Evolutionary conservation across 2,797 vertebrate species (phyloP).

Genomic region (Fistularia commersonii): DNA sequence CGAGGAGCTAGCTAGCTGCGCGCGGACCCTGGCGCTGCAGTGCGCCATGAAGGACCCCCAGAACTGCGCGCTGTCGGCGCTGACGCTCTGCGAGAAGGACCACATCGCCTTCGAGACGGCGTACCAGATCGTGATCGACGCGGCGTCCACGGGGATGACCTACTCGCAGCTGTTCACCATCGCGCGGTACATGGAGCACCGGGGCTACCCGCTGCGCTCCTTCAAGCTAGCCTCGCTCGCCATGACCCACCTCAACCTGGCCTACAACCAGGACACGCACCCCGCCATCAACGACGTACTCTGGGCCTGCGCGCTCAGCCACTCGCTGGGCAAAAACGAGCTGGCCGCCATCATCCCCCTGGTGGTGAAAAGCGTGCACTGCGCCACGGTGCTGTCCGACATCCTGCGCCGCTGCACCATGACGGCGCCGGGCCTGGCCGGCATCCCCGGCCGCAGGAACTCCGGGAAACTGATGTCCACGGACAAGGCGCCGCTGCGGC

Average conservation of each 20-base stretch:
- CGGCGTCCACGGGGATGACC: conserved; percentile 92
- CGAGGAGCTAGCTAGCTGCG: conserved; percentile 95
- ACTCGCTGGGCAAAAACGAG: conserved; percentile 97
- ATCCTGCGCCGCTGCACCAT: conserved; percentile 95
- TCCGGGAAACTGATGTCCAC: conserved; percentile 98
- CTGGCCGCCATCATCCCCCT: conserved; percentile 93
- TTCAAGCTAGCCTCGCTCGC: conserved; percentile 95
- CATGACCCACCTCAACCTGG: conserved; percentile 97
- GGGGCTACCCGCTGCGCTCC: conserved; percentile 93
- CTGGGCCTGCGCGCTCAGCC: conserved; percentile 96
- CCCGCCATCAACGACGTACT: conserved; percentile 97
- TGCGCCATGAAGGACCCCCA: conserved; percentile 99
- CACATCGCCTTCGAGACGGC: conserved; percentile 98
- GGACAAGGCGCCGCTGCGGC: conserved; percentile 95
- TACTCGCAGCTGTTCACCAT: conserved; percentile 98
- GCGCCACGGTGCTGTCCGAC: conserved; percentile 96
- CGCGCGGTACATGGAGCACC: conserved; percentile 97
- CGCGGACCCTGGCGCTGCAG: conserved; percentile 91
- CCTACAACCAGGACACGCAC: conserved; percentile 98
- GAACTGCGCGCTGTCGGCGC: conserved; percentile 93
- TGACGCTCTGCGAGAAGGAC: conserved; percentile 97
- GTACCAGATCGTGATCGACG: conserved; percentile 97
- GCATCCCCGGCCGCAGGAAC: conserved; percentile 93
- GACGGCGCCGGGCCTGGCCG: conserved; percentile 91
- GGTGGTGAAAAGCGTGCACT: conserved; percentile 98